A percentile compares a stretch with the other conserved stretches of the same genome.
phyloP scores from a whole-genome alignment of 2,113 vertebrate species.

The Isichthys henryi region DNA sequence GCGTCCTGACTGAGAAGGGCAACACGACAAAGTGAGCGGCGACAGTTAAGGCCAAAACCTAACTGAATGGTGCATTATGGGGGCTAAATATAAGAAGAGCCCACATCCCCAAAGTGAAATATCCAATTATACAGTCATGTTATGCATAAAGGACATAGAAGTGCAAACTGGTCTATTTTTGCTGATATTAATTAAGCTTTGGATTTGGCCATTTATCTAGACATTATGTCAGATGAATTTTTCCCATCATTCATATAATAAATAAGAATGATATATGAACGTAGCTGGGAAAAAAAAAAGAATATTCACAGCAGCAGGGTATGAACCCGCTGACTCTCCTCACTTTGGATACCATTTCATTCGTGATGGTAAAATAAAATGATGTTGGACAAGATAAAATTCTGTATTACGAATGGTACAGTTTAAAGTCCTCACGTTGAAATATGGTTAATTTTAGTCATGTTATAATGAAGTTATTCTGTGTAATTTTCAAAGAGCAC shows the following conservation, averaged over 20 bases:
- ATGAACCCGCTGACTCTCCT: background rate
- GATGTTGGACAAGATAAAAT: background rate
- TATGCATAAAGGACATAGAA: background rate
- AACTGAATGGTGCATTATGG: background rate
- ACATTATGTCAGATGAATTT: background rate
- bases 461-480: background rate
- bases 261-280: background rate
- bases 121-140: background rate
- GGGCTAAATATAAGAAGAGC: background rate
- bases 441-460: background rate
- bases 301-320: background rate
- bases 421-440: background rate
- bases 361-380: background rate
- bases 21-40: conserved; percentile 48
- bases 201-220: background rate
- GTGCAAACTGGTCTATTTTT: background rate
- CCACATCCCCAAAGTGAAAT: background rate
- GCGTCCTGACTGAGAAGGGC: conserved; percentile 56
- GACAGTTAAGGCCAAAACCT: background rate
- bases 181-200: background rate
- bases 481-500: background rate
- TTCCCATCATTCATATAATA: background rate
- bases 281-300: background rate
- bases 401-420: background rate
- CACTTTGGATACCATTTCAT: background rate